Evolutionary conservation across 1,140 invertebrate species (phyloP).

Genomic region (Oedothorax gibbosus): DNA sequence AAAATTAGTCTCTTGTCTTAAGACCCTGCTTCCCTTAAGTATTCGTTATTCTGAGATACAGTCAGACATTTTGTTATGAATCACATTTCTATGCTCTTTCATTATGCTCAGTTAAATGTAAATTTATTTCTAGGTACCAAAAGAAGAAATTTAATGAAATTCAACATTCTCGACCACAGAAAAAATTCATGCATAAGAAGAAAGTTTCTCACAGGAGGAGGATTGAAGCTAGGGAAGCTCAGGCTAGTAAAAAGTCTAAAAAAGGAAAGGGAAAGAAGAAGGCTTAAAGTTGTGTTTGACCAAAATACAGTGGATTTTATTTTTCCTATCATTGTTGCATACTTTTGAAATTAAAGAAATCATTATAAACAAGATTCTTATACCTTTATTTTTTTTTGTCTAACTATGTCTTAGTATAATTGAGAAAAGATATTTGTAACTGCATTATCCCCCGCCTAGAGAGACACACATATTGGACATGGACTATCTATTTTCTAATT

Average conservation of each 20-base stretch:
- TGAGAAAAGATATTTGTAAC: no score
- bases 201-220: not conserved
- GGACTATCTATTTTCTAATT: no score
- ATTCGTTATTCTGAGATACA: not conserved
- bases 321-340: no score
- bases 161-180: not conserved
- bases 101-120: not conserved
- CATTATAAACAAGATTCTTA: no score
- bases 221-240: not conserved
- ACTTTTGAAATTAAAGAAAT: no score
- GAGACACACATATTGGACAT: no score
- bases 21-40: not conserved
- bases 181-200: not conserved
- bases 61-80: not conserved
- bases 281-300: not conserved
- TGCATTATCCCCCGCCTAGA: no score
- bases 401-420: no score
- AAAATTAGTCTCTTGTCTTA: not conserved
- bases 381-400: no score
- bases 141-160: conserved; percentile 42
- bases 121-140: conserved; percentile 21
- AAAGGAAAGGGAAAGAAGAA: conserved; percentile 24
- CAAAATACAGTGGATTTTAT: no score
- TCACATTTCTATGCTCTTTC: not conserved
- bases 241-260: not conserved